These are phyloP conservation scores for Nannobrachium achirus DNA, from an alignment of 2,113 vertebrate genomes.

Conservation along the genomic window DNA sequence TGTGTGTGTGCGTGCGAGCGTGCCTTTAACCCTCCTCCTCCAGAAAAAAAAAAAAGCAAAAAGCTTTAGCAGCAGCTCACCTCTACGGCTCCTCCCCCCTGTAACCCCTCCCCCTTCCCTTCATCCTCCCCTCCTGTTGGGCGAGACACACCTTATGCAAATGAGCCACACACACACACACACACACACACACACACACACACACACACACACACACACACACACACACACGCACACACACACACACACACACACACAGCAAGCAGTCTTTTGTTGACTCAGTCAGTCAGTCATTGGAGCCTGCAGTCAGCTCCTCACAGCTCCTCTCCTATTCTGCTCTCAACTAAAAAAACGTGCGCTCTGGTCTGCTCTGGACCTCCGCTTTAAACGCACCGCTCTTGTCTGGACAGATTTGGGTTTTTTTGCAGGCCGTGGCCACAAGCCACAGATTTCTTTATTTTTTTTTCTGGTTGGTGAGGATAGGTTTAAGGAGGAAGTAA, in stretches of 20 bases:
- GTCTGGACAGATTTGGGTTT: no score
- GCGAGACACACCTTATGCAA: slow-evolving; percentile 83
- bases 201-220: no score
- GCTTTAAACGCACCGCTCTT: slow-evolving; percentile 45
- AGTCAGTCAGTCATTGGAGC: no score
- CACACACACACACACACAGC: slow-evolving; percentile 56
- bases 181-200: no score
- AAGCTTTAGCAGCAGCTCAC: no score
- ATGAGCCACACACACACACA: slow-evolving; percentile 44
- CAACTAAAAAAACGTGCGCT: slow-evolving; percentile 27
- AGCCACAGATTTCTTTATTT: slow-evolving; percentile 14
- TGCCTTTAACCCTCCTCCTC: no score
- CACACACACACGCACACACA: slow-evolving; percentile 54
- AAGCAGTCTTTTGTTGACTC: slow-evolving; percentile 78
- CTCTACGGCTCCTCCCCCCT: neutral
- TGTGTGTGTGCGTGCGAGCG: no score
- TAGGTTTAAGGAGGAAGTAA: no score
- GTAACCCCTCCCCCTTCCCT: slow-evolving; percentile 15
- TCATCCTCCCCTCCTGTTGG: slow-evolving; percentile 31
- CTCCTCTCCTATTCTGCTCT: no score
- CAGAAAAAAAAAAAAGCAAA: no score
- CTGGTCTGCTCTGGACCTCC: slow-evolving; percentile 50
- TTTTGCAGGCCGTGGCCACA: slow-evolving; percentile 40
- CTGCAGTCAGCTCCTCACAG: no score
- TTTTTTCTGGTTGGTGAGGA: neutral